Percentiles rank a stretch among this genome's conserved stretches.
Conservation (phyloP, 2,888 invertebrate genomes). For the Patella depressa region DNA sequence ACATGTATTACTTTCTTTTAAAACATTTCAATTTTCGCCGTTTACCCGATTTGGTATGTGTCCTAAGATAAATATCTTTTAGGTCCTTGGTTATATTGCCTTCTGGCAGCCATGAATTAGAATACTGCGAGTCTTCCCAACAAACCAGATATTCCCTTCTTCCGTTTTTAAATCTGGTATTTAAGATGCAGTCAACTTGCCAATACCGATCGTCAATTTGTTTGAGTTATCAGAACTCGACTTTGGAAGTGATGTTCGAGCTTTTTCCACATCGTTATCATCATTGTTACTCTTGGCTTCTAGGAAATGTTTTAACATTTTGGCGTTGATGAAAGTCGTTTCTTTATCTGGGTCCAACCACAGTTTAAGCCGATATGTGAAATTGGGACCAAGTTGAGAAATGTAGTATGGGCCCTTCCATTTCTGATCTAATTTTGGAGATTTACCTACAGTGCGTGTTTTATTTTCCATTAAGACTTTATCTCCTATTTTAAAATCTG, state of each 20-base stretch:
- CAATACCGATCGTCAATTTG: not conserved
- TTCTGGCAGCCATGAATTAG: too few species aligned
- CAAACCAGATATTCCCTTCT: too few species aligned
- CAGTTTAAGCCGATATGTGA: slow-evolving; percentile 18
- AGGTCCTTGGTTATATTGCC: too few species aligned
- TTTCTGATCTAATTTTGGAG: slow-evolving; percentile 27
- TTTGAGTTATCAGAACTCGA: not conserved
- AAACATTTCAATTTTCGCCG: too few species aligned
- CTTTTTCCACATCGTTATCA: not conserved
- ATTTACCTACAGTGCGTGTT: slow-evolving; percentile 23
- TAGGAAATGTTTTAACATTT: slow-evolving; percentile 17
- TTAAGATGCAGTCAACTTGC: too few species aligned
- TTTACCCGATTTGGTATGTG: too few species aligned
- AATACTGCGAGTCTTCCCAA: too few species aligned
- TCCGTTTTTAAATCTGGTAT: too few species aligned
- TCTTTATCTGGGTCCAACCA: slow-evolving; percentile 14
- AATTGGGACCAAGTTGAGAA: slow-evolving; percentile 27
- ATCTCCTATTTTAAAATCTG: slow-evolving; percentile 28
- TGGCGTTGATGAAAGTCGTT: slow-evolving; percentile 30
- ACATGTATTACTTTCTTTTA: too few species aligned
- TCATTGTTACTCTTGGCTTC: not conserved
- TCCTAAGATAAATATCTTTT: too few species aligned
- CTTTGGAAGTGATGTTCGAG: not conserved
- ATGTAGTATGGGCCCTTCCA: slow-evolving; percentile 20
- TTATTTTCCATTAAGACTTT: slow-evolving; percentile 19